Percentiles rank a stretch among this genome's conserved stretches.
These are phyloP conservation scores for Hedychridium roseum DNA, from an alignment of 2,888 invertebrate genomes.

Conservation along the genomic window DNA sequence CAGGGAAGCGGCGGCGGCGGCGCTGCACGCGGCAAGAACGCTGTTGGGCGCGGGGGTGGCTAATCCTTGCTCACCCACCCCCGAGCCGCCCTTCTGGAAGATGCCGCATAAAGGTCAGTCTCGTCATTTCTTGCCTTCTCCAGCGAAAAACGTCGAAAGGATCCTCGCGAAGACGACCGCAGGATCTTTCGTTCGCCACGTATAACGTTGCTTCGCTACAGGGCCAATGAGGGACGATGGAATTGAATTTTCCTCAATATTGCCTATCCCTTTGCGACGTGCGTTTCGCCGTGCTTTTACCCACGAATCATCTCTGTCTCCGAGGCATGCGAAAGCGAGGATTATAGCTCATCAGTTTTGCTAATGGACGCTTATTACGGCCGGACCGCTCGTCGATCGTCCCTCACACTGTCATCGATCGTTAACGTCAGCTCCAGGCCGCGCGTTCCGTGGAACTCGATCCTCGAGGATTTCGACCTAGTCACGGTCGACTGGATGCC, in stretches of 20 bases:
- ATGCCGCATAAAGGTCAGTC: constrained; percentile 86
- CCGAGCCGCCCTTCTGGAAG: constrained; percentile 84
- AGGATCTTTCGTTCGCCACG: too few species aligned
- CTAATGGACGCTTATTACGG: constrained; percentile 32
- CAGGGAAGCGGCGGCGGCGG: constrained; percentile 66
- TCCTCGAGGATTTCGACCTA: constrained; percentile 18
- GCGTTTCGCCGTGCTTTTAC: too few species aligned
- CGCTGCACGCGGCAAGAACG: constrained; percentile 66
- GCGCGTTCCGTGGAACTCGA: constrained; percentile 26
- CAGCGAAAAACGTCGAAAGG: too few species aligned
- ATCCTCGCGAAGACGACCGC: too few species aligned
- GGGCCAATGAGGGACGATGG: too few species aligned
- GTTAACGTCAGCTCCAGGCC: constrained; percentile 27
- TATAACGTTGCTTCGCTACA: too few species aligned
- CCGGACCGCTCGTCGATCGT: constrained; percentile 26
- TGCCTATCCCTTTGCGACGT: too few species aligned
- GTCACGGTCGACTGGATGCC: constrained; percentile 16
- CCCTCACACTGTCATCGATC: constrained; percentile 30
- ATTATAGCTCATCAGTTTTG: constrained; percentile 26
- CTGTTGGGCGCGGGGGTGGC: constrained; percentile 70
- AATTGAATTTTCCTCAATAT: too few species aligned
- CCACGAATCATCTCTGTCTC: too few species aligned
- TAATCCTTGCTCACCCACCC: constrained; percentile 75
- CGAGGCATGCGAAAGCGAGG: too few species aligned
- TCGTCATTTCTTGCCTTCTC: too few species aligned